phyloP scores from a whole-genome alignment of 2,888 invertebrate species.

The Tachina grossa region DNA sequence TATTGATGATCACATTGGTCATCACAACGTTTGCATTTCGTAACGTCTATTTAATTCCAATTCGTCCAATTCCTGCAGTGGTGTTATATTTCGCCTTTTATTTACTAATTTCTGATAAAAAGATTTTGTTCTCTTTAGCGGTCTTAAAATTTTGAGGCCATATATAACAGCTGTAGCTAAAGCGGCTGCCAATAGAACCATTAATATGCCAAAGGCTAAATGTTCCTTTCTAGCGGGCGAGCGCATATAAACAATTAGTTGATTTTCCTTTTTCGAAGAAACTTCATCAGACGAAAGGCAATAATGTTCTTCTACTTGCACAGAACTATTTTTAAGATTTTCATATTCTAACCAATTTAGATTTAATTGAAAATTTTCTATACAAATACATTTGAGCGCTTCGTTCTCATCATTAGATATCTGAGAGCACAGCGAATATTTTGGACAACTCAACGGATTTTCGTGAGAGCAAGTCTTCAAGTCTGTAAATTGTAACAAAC shows the following conservation, averaged over 20 bases:
- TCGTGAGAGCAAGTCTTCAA: slow-evolving; percentile 50
- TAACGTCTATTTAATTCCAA: slow-evolving; percentile 60
- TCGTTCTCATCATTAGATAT: slow-evolving; percentile 9
- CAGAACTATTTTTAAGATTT: slow-evolving; percentile 7
- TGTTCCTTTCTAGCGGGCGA: slow-evolving; percentile 68
- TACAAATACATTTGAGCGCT: slow-evolving; percentile 72
- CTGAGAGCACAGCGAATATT: slow-evolving; percentile 39
- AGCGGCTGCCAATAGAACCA: slow-evolving; percentile 71
- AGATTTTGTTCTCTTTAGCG: slow-evolving; percentile 70
- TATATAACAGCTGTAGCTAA: slow-evolving; percentile 71
- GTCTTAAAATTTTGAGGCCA: slow-evolving; percentile 67
- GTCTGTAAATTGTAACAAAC: slow-evolving; percentile 18
- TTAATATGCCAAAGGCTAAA: slow-evolving; percentile 70
- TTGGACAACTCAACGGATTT: slow-evolving; percentile 47
- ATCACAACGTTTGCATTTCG: slow-evolving; percentile 58
- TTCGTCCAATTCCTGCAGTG: slow-evolving; percentile 74
- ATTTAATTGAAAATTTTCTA: slow-evolving; percentile 72
- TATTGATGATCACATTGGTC: not conserved
- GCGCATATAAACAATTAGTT: slow-evolving; percentile 61
- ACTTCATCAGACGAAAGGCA: slow-evolving; percentile 4
- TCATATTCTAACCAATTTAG: slow-evolving; percentile 67
- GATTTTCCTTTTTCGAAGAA: slow-evolving; percentile 33
- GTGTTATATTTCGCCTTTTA: slow-evolving; percentile 70
- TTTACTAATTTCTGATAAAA: slow-evolving; percentile 70
- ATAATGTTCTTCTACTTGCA: slow-evolving; percentile 25